Conservation (phyloP, 1,140 invertebrate species). For the Drosophila nigrodunni region DNA sequence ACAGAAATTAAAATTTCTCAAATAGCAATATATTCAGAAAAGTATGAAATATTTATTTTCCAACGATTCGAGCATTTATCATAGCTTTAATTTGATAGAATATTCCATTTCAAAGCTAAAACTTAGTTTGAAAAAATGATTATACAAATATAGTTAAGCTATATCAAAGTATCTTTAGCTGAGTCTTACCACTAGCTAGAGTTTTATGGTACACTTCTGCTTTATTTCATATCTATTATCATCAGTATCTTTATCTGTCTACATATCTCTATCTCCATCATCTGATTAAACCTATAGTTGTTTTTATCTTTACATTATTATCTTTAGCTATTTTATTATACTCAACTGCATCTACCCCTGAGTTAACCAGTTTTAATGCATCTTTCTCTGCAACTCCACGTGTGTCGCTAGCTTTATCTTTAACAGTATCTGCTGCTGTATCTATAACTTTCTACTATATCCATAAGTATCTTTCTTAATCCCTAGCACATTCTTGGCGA, state of each 20-base stretch:
- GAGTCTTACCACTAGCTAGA: background rate
- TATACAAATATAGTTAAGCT: background rate
- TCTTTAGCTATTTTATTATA: background rate
- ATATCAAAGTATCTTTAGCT: constrained; percentile 2
- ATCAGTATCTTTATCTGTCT: background rate
- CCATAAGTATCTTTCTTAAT: background rate
- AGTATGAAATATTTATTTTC: no score
- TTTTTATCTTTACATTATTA: background rate
- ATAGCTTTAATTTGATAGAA: no score
- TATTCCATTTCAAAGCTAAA: no score
- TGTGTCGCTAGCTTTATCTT: background rate
- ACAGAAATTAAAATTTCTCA: no score
- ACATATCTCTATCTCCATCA: background rate
- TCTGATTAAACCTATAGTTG: background rate
- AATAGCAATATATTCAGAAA: no score
- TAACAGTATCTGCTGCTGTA: background rate
- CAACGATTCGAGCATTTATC: no score
- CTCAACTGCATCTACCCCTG: background rate
- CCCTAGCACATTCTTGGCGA: background rate
- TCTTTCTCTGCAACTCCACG: background rate
- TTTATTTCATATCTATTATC: no score
- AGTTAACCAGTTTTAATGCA: background rate
- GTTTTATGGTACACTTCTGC: background rate
- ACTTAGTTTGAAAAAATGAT: no score
- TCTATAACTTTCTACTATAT: background rate